These are phyloP conservation scores for Drosophila tristis DNA, from an alignment of 1,140 invertebrate genomes.

Conservation along the genomic window DNA sequence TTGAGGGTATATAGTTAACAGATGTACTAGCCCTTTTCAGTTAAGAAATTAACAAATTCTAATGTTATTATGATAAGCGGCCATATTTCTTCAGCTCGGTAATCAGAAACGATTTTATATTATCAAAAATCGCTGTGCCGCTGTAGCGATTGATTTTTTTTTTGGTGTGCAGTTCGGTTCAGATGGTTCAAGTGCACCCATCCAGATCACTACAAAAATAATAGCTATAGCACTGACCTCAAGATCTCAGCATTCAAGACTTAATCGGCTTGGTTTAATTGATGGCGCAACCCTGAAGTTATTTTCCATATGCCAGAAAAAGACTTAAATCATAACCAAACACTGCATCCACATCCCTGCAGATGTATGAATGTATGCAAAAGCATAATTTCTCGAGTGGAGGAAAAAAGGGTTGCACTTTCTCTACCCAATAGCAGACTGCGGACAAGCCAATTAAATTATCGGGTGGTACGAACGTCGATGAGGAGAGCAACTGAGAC, in stretches of 20 bases:
- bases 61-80: background rate
- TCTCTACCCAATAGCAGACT: slow-evolving; percentile 24
- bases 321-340: slow-evolving; percentile 30
- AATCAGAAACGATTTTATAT: no score
- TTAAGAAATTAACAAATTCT: background rate
- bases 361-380: slow-evolving; percentile 12
- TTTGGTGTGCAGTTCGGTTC: no score
- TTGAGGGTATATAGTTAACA: no score
- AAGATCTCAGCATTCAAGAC: slow-evolving; percentile 31
- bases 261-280: slow-evolving; percentile 24
- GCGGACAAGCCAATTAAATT: slow-evolving; percentile 70
- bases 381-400: slow-evolving; percentile 41
- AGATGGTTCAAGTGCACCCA: background rate
- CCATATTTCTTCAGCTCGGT: no score
- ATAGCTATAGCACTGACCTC: slow-evolving; percentile 10
- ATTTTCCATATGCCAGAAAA: slow-evolving; percentile 54
- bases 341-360: slow-evolving; percentile 7
- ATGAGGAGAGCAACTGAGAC: slow-evolving; percentile 10
- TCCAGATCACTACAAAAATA: no score
- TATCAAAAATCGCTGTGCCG: no score
- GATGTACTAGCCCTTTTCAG: no score
- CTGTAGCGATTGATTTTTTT: no score
- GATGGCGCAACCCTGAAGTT: slow-evolving; percentile 20
- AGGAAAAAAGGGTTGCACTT: slow-evolving; percentile 62
- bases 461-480: slow-evolving; percentile 41